These are phyloP conservation scores for Cactoblastis cactorum DNA, from an alignment of 2,888 invertebrate species.

Conservation along the genomic window DNA sequence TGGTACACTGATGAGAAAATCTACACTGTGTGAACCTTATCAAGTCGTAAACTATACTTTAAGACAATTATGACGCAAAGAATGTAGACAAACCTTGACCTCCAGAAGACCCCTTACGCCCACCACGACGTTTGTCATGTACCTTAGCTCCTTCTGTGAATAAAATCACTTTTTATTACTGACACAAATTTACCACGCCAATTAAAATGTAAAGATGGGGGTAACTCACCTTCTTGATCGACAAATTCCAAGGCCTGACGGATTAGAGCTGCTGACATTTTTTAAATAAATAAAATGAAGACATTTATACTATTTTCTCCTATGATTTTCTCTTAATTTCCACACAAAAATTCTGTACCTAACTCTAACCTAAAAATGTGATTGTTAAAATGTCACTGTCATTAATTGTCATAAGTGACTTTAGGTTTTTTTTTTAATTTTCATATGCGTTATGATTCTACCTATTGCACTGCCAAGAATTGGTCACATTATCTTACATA, in stretches of 20 bases:
- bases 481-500: no score
- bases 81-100: conserved; percentile 2
- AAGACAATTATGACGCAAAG: neutral
- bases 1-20: neutral
- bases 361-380: conserved; percentile 34
- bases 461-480: neutral
- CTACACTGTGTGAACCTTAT: neutral
- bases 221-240: conserved; percentile 57
- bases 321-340: conserved; percentile 18
- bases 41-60: neutral
- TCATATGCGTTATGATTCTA: neutral
- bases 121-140: conserved; percentile 29
- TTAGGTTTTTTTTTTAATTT: neutral
- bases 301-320: conserved; percentile 40
- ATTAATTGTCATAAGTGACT: neutral
- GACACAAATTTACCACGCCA: neutral
- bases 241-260: conserved; percentile 78
- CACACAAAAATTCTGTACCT: conserved; percentile 18
- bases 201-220: no score
- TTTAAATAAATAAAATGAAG: conserved; percentile 27
- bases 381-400: conserved; percentile 17
- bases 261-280: conserved; percentile 79
- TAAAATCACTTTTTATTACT: neutral
- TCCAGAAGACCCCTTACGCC: neutral
- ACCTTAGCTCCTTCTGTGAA: neutral